Base-by-base conservation (phyloP, 2,797 vertebrate species). In the Percopsis omiscomaycus region DNA sequence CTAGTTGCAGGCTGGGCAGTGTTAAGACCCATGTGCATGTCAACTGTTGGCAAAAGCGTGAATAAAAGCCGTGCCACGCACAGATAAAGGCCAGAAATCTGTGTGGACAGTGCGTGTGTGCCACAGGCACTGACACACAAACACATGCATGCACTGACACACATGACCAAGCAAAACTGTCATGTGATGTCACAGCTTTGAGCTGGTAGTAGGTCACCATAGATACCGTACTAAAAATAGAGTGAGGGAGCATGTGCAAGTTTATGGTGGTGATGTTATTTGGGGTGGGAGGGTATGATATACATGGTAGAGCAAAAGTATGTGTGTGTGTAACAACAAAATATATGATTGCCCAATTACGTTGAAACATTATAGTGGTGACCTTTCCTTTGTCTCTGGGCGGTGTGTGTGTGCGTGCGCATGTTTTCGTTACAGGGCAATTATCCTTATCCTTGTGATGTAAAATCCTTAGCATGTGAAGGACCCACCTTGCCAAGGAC, bases 201-300 rank as follows among this genome's bases (percentile, higher is more conserved):
- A 5, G 11, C 57, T 42, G 22, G 49, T 64, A 74, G 13, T 0
- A 37, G 44, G 13, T 68, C 76, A 76, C 72, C 51, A 80, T 75
- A 64, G 3, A 66, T 22, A 22, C 22, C 54, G 51, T 30, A 56
- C 78, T 77, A 37, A 77, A 84, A 90, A 89, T 84, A 89, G 77
- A 84, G 54, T 27, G 30, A 52, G 49, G 53, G 5, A 52, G 48
- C 48, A 57, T 76, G 82, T 71, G 4, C 54, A 65, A 62, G 62
- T 72, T 76, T 47, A 64, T 42, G 37, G 8, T 42, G 8, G 37
- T 42, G 37, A 42, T 42, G 37, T 42, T 42, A 42, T 42, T 42
- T 42, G 2, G 4, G 6, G 37, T 6, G 6, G 37, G 37, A 3
- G 37, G 6, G 6, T 1, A 60, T 51, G 44, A 6, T 28, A 30